Evolutionary conservation across 2,888 invertebrate species (phyloP).

Genomic region (Autographa gamma): DNA sequence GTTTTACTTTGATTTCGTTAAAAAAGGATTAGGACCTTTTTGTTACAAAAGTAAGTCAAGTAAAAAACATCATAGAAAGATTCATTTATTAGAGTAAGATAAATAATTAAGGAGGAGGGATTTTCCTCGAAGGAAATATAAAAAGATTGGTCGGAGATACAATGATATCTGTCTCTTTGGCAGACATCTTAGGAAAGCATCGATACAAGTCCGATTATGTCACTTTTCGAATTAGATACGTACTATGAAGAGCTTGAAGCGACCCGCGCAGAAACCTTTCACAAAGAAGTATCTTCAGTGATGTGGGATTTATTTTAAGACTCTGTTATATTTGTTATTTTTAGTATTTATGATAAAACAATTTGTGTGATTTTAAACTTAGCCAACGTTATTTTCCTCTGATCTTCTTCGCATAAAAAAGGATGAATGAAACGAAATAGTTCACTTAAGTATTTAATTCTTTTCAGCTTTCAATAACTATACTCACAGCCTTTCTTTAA

Average conservation of each 20-base stretch:
- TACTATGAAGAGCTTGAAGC: not conserved
- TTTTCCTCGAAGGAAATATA: not conserved
- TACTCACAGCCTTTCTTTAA: not conserved
- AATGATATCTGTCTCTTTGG: not conserved
- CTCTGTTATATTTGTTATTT: not conserved
- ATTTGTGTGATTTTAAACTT: too few species aligned
- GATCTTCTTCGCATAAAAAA: too few species aligned
- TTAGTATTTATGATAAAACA: too few species aligned
- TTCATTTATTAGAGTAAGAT: slow-evolving; percentile 1
- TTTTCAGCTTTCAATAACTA: too few species aligned
- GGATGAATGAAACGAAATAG: too few species aligned
- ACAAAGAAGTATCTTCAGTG: not conserved
- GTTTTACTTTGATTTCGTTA: not conserved
- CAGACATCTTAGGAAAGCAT: slow-evolving; percentile 6
- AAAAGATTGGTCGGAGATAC: not conserved
- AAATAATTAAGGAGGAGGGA: not conserved
- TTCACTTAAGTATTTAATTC: too few species aligned
- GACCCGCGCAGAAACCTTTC: not conserved
- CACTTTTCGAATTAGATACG: not conserved
- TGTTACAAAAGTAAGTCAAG: not conserved
- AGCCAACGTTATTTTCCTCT: too few species aligned
- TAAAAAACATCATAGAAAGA: slow-evolving; percentile 7
- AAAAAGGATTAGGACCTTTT: not conserved
- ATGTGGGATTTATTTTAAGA: not conserved
- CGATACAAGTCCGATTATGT: not conserved